phyloP scores from a whole-genome alignment of 2,797 vertebrate species.

The Fratercula arctica region DNA sequence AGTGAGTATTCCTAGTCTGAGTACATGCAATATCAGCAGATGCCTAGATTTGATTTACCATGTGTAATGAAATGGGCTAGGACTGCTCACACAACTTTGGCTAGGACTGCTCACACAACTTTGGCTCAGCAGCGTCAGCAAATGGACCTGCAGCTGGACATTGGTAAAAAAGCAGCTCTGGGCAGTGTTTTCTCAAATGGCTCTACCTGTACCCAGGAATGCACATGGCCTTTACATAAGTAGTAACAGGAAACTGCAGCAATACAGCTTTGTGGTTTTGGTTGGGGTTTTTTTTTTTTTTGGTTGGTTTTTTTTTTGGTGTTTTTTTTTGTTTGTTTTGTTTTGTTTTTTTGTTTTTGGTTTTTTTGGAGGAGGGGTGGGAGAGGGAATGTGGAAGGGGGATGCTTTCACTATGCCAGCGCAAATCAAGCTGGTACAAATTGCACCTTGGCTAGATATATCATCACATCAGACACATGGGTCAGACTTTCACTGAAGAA shows the following conservation, averaged over 20 bases:
- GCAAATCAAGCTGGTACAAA: not conserved
- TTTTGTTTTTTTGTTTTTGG: too few species aligned
- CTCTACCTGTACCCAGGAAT: accelerated
- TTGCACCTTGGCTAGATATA: not conserved
- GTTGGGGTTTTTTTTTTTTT: not conserved
- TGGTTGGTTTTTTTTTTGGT: too few species aligned
- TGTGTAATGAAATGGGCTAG: not conserved
- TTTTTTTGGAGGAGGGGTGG: too few species aligned
- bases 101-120: not conserved
- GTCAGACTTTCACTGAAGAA: not conserved
- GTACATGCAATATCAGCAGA: not conserved
- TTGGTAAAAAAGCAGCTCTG: not conserved
- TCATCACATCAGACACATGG: not conserved
- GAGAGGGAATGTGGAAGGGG: not conserved
- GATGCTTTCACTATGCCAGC: not conserved
- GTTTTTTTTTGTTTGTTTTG: too few species aligned
- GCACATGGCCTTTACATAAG: not conserved
- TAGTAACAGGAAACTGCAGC: not conserved
- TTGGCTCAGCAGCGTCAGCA: not conserved
- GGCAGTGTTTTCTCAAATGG: not conserved
- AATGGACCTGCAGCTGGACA: not conserved
- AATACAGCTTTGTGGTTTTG: not conserved
- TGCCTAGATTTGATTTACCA: accelerated
- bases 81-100: not conserved
- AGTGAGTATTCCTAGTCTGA: not conserved